Evolutionary conservation across 2,888 invertebrate species (phyloP).

Genomic region (Brachypalpus laphriformis): DNA sequence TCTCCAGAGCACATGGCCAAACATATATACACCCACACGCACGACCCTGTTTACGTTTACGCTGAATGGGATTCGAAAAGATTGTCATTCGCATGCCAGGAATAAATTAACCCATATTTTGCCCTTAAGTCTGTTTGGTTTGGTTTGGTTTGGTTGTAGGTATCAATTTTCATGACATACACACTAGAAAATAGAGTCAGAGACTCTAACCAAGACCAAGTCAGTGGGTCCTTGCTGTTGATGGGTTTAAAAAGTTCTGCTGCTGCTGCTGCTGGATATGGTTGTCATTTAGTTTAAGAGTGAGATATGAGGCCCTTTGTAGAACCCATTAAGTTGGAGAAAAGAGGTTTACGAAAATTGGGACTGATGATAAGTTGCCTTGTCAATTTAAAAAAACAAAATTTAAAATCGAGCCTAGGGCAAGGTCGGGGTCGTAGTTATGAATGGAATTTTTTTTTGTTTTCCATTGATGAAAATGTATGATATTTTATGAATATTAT

Average conservation of each 20-base stretch:
- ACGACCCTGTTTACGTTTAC: constrained; percentile 49
- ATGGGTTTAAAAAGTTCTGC: constrained; percentile 15
- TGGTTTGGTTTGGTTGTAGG: constrained; percentile 41
- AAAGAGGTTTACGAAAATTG: constrained; percentile 14
- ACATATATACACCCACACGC: constrained; percentile 19
- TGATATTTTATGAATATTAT: not conserved
- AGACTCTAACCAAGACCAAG: not conserved
- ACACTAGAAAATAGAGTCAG: not conserved
- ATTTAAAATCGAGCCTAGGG: not conserved
- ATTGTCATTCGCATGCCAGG: constrained; percentile 71
- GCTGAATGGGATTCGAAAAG: constrained; percentile 60
- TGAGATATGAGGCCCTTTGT: constrained; percentile 23
- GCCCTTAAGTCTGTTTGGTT: constrained; percentile 36
- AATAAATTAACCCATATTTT: constrained; percentile 72
- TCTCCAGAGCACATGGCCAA: constrained; percentile 50
- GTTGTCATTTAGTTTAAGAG: constrained; percentile 14
- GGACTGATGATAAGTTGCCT: constrained; percentile 9
- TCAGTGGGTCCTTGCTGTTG: constrained; percentile 3
- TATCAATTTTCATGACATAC: constrained; percentile 43
- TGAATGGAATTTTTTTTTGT: constrained; percentile 4
- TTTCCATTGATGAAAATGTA: not conserved
- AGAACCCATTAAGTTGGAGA: constrained; percentile 12
- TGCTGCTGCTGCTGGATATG: constrained; percentile 13
- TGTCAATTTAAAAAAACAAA: constrained; percentile 4
- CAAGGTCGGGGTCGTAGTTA: not conserved